Base-by-base conservation (phyloP, 2,113 vertebrate genomes). In the Archilochus colubris region DNA sequence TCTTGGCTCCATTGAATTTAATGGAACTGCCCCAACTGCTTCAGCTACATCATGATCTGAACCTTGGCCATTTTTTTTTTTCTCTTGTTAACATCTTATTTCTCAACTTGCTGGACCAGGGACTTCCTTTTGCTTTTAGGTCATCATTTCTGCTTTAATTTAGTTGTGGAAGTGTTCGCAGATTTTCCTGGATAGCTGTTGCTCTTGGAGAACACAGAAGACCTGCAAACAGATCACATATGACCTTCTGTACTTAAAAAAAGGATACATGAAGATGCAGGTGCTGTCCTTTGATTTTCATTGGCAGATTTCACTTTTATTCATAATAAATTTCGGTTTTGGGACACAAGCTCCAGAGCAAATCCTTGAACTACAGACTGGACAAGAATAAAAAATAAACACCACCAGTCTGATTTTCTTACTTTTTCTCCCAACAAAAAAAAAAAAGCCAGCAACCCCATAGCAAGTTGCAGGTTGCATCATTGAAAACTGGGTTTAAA, bases 111-210 rank as follows among this genome's bases (percentile, higher is more conserved):
- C 76, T 94, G 86, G 97, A 96, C 84, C 75, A 75, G 79, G 86
- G 84, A 90, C 90, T 96, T 95, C 80, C 89, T 96, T 96, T 95
- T 97, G 74, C 53, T 63, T 79, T 94, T n/a, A 86, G 40, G 22
- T 90, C 67, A 74, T 91, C 64, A 66, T 4, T 96, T 94, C 68
- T 70, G 77, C 76, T 95, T 95, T 82, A 85, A 89, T 89, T 89
- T 80, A 91, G 85, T 51, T 48, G 30, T 82, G 62, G 68, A 94
- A 94, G 51, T 31, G 20, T 77, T 92, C 83, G 68, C 75, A 82
- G 75, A 31, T 93, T 89, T 94, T 95, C 40, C 55, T 89, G 80
- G 83, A 14, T 51, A 38, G 74, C 64, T 58, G 91, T 44, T 91
- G 79, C 86, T 95, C 93, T 67, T 8, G 6, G 80, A 7, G 18